Evolutionary conservation across 2,113 vertebrate genomes (phyloP), one percentile per base, ranked within the genome.

Genomic region (Alexandromys fortis): DNA sequence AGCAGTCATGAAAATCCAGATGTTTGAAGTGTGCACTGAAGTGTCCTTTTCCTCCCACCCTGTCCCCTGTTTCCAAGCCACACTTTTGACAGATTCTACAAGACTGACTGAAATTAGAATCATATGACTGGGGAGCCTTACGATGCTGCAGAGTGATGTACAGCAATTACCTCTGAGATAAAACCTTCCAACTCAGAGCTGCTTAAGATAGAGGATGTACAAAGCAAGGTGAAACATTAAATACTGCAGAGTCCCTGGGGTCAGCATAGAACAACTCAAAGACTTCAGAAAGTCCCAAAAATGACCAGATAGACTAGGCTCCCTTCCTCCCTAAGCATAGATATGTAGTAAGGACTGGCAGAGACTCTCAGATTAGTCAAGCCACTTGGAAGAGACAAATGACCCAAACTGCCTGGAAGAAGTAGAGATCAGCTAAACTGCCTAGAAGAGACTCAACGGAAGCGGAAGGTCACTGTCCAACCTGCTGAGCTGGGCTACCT

Each of bases 1-100:
- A 83, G 91, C 14, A 77, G 45, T 79, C 86, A 85, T 68, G 65
- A 96, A 94, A 95, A 93, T 42, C n/a, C 35, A 65, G 78, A 45
- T 70, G 55, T 55, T 47, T 88, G 30, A 42, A 88, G 85, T 79
- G 75, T 49, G 61, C 90, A 70, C 86, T 30, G 73, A 68, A 4
- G 79, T 28, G n/a, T 16, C 38, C 81, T 17, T 24, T 63, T 38
- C n/a, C 38, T 83, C 81, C 24, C 33, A 63, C 7, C 26, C n/a
- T 61, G 26, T 8, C 58, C 78, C 55, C 24, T 30, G 21, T 26
- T 38, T 28, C 38, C 58, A 85, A 83, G 22, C 35, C 68, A 30
- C 14, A 73, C 47, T 13, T 70, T 13, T 38, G 42, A 38, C 38
- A 38, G 7, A 38, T 55, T 55, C 68, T 26, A 55, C 22, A 38